Evolutionary conservation across 2,888 invertebrate genomes (phyloP).

Genomic region (Lordiphosa fenestrarum): DNA sequence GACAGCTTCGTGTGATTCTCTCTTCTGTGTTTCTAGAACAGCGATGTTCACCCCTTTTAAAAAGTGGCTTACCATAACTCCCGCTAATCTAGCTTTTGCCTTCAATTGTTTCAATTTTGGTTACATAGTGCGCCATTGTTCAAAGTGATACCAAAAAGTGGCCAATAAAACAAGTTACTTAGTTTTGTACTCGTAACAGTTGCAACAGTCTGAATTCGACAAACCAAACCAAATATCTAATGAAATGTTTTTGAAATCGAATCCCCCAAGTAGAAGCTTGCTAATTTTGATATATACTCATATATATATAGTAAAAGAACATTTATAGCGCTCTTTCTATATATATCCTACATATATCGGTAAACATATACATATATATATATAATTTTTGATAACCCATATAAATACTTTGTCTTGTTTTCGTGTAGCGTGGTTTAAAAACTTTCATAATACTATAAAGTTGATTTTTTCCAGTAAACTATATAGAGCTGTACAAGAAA

Average conservation of each 20-base stretch:
- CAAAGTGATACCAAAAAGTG: constrained; percentile 47
- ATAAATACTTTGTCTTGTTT: constrained; percentile 11
- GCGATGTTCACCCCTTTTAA: too few relatives aligned
- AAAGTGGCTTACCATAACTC: too few relatives aligned
- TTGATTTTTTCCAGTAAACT: constrained; percentile 3
- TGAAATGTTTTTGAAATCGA: constrained; percentile 54
- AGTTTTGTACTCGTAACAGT: constrained; percentile 54
- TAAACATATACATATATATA: constrained; percentile 48
- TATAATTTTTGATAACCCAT: constrained; percentile 40
- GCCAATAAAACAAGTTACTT: constrained; percentile 28
- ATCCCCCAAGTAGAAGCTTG: constrained; percentile 57
- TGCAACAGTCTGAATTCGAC: constrained; percentile 53
- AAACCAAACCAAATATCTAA: constrained; percentile 22
- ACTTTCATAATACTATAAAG: neutral
- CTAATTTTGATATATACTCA: constrained; percentile 48
- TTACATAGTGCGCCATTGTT: constrained; percentile 16
- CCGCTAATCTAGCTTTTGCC: too few relatives aligned
- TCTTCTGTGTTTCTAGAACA: too few relatives aligned
- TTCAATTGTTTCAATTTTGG: constrained; percentile 10
- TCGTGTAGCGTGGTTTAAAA: constrained; percentile 16
- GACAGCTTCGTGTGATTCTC: too few relatives aligned
- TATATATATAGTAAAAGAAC: constrained; percentile 40
- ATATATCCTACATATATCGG: constrained; percentile 37
- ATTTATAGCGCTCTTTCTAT: constrained; percentile 4
- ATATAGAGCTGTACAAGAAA: neutral